Evolutionary conservation across 92 coral and sea anemone genomes (phyloP).

Genomic region (Diadumene lineata): DNA sequence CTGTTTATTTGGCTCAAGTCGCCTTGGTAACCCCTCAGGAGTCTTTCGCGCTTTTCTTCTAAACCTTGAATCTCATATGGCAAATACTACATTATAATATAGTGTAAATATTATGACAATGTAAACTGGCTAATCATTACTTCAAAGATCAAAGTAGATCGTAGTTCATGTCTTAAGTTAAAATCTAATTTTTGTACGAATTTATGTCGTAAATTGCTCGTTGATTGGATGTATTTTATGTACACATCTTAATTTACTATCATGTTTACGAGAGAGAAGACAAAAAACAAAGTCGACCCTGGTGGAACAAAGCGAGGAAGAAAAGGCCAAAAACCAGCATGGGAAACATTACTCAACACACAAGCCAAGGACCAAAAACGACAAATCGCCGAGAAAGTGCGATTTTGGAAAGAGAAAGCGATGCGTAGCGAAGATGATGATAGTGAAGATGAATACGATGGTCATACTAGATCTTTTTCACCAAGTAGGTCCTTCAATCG

Average conservation of each 20-base stretch:
- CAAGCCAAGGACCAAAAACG: conserved; percentile 31
- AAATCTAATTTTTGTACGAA: conserved; percentile 1
- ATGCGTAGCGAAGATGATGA: conserved; percentile 31
- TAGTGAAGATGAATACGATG: conserved; percentile 52
- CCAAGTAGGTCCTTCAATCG: conserved; percentile 61
- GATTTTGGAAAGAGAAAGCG: conserved; percentile 41
- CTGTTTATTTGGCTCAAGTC: conserved; percentile 7
- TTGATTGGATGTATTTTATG: background rate
- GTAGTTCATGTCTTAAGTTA: background rate
- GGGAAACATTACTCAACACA: conserved; percentile 72
- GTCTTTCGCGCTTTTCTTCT: background rate
- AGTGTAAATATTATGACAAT: conserved; percentile 28
- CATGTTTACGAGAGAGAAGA: conserved; percentile 82
- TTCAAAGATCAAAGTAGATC: background rate
- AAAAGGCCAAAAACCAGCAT: conserved; percentile 65
- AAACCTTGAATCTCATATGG: background rate
- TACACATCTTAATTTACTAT: too few relatives aligned
- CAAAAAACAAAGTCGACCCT: conserved; percentile 68
- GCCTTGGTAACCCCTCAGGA: conserved; percentile 4
- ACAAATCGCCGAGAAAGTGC: conserved; percentile 24
- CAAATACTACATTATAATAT: conserved; percentile 2
- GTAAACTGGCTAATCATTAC: background rate
- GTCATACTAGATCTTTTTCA: conserved; percentile 47
- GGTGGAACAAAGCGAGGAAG: conserved; percentile 47
- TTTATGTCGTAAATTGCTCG: background rate